Evolutionary conservation across 1,140 invertebrate species (phyloP).

Genomic region (Ceratosolen solmsi): DNA sequence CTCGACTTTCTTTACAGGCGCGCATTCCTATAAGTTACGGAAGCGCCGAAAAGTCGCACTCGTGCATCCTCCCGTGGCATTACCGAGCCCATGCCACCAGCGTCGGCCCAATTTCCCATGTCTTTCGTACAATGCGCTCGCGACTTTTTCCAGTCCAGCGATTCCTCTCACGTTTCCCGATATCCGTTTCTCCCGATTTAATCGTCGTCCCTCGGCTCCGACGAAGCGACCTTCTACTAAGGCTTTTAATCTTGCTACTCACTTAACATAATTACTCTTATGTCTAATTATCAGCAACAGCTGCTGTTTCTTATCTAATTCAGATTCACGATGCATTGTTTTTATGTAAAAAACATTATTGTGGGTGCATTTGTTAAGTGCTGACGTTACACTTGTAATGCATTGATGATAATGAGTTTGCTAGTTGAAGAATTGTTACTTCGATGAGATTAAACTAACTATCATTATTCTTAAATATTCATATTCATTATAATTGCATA

Average conservation of each 20-base stretch:
- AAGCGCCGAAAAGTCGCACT: constrained; percentile 19
- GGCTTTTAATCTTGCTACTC: neutral
- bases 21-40: neutral
- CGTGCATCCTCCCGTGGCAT: constrained; percentile 50
- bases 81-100: constrained; percentile 51
- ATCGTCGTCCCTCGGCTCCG: neutral
- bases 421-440: neutral
- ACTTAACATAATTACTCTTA: neutral
- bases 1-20: neutral
- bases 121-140: no score
- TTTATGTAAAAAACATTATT: neutral
- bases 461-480: neutral
- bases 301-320: neutral
- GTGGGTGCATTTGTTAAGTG: neutral
- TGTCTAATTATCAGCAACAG: neutral
- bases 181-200: neutral
- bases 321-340: neutral
- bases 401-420: neutral
- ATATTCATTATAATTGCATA: neutral
- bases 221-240: neutral
- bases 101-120: neutral
- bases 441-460: neutral
- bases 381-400: neutral
- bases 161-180: neutral
- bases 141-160: neutral